Conservation (phyloP, 2,113 vertebrate species). For the Lepus americanus region DNA sequence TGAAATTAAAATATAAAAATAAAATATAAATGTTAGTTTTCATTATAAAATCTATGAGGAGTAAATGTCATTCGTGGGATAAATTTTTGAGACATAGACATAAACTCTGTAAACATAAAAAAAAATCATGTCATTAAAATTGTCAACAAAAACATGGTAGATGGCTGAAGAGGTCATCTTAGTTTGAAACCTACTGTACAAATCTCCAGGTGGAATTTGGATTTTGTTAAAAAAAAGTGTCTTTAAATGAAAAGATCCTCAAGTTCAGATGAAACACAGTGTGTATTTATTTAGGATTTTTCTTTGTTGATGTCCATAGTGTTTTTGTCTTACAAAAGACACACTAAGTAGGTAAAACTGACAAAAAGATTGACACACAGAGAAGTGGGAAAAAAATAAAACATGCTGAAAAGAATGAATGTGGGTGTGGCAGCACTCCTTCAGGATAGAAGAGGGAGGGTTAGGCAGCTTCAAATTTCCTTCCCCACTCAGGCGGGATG, state of each 20-base stretch:
- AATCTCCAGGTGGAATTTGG: not conserved
- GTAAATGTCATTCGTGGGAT: not conserved
- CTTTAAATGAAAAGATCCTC: not conserved
- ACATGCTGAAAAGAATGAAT: not conserved
- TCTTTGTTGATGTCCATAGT: not conserved
- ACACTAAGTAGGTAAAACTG: not conserved
- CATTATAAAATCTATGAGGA: not conserved
- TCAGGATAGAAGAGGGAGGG: not conserved
- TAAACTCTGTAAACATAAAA: not conserved
- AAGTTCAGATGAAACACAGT: constrained; percentile 3
- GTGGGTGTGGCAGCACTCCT: not conserved
- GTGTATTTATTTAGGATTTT: not conserved
- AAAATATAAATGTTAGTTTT: not conserved
- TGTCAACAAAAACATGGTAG: not conserved
- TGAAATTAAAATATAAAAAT: not conserved
- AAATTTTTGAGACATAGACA: not conserved
- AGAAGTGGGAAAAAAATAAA: not conserved
- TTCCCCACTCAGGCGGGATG: not conserved
- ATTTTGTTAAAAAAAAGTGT: not conserved
- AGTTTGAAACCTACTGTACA: not conserved
- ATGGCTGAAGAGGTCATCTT: not conserved
- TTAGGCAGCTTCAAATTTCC: not conserved
- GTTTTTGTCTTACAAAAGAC: not conserved
- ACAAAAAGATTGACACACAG: not conserved
- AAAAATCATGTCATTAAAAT: not conserved